Percentiles rank a stretch among this genome's conserved stretches.
These are phyloP conservation scores for Parotocinclus haroldoi DNA, from an alignment of 2,797 vertebrate genomes.

Conservation along the genomic window DNA sequence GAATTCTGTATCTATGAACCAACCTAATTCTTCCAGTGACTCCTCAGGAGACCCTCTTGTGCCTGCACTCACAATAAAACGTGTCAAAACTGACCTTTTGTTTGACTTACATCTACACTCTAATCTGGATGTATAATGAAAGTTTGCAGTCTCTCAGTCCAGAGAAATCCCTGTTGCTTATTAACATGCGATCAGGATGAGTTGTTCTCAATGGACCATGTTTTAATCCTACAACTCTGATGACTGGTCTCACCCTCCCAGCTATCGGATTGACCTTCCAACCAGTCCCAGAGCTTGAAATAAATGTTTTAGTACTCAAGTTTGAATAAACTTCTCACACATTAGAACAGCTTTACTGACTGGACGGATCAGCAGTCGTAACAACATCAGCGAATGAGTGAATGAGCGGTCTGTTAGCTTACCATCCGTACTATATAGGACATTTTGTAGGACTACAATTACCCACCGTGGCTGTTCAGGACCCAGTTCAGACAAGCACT, in stretches of 20 bases:
- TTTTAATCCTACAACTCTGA: constrained; percentile 44
- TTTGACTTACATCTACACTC: neutral
- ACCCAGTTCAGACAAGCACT: too few species aligned
- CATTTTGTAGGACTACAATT: too few species aligned
- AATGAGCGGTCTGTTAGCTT: too few species aligned
- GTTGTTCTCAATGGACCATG: constrained; percentile 58
- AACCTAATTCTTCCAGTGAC: neutral
- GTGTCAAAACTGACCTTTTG: constrained; percentile 38
- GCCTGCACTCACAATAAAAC: neutral
- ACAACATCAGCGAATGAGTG: too few species aligned
- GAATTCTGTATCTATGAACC: neutral
- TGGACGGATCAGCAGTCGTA: too few species aligned
- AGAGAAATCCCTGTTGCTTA: constrained; percentile 61
- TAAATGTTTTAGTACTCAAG: too few species aligned
- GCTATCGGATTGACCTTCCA: constrained; percentile 70
- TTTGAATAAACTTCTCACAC: too few species aligned
- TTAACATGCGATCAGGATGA: constrained; percentile 65
- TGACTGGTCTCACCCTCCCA: constrained; percentile 44
- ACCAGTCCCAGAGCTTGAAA: constrained; percentile 18
- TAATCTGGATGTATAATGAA: constrained; percentile 7
- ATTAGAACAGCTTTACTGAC: too few species aligned
- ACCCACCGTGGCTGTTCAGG: too few species aligned
- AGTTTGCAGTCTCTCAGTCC: constrained; percentile 23
- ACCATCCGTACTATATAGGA: too few species aligned
- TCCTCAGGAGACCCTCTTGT: neutral